Conservation (phyloP, 2,888 invertebrate species). For the Bhutanitis thaidina region DNA sequence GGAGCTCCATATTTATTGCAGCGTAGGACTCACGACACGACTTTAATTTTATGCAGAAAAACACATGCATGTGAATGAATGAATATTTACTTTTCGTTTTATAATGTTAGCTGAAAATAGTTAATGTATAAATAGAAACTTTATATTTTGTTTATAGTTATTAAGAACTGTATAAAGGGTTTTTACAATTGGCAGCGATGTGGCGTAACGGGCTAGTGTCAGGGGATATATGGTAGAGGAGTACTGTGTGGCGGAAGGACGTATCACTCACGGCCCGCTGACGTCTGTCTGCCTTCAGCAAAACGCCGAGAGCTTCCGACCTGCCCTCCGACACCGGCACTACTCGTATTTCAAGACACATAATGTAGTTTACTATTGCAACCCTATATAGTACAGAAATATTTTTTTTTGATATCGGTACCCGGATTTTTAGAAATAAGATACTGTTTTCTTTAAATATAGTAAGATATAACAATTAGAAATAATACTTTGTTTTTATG, state of each 20-base stretch:
- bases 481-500: no score
- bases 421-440: no score
- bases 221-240: conserved; percentile 32
- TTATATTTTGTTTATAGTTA: conserved; percentile 19
- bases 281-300: conserved; percentile 66
- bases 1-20: conserved; percentile 74
- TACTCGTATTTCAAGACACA: conserved; percentile 23
- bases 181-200: conserved; percentile 36
- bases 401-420: background rate
- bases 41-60: conserved; percentile 71
- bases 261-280: conserved; percentile 63
- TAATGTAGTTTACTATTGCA: conserved; percentile 33
- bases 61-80: conserved; percentile 22
- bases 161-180: conserved; percentile 27
- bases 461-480: no score
- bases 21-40: conserved; percentile 68
- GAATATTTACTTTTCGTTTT: conserved; percentile 45
- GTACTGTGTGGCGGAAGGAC: conserved; percentile 62
- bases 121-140: conserved; percentile 5
- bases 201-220: conserved; percentile 39
- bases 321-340: conserved; percentile 58
- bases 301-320: conserved; percentile 63
- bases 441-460: no score
- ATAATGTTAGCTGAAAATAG: conserved; percentile 35
- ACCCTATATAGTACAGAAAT: conserved; percentile 17